Base-by-base conservation (phyloP, 64 coral and sea anemone genomes). In the Hydrozoanthus tunicans region DNA sequence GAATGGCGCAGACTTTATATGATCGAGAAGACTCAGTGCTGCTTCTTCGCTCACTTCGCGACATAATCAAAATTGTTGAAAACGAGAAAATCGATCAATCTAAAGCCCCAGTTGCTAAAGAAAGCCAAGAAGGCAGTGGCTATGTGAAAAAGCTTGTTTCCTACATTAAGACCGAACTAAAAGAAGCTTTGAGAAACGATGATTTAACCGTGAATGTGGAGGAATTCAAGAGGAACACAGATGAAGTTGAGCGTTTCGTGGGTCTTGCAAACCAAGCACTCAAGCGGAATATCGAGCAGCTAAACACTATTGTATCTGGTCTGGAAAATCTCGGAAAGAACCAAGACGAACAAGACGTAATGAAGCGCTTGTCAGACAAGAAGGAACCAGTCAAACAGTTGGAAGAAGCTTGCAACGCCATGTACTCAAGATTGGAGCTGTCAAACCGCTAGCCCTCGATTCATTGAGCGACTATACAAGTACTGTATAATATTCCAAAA, bases 141-240 rank as follows among this genome's bases (percentile, higher is more conserved):
- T 82, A 82, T 17, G 26, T 82, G 61, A 52, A 65, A 14, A 82
- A 66, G 60, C 58, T 65, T 17, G 80, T 12, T 17, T 10, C 59
- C 3, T 82, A 82, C 20, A 66, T 82, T 32, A 82, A 82, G 52
- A 24, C 13, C 11, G 61, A 82, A 63, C 7, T 82, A 15, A 53
- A 2, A 66, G 59, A 82, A 53, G 80, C 12, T 66, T 64, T 82
- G 60, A 64, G 65, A 6, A 52, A 0, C 5, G 9, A 82, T 23
- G 80, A 82, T 51, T 82, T 82, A 14, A 82, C 80, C 9, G 60
- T 66, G 6, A 65, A 82, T 51, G 80, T 82, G 26, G 60, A 82
- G 15, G 61, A 82, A 63, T 82, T 82, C 32, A 82, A 64, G 25
- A 65, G 65, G 60, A 26, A 82, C 5, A 82, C 80, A 63, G 60